Evolutionary conservation across 1,140 invertebrate species (phyloP).

Genomic region (Leucophenga varia): DNA sequence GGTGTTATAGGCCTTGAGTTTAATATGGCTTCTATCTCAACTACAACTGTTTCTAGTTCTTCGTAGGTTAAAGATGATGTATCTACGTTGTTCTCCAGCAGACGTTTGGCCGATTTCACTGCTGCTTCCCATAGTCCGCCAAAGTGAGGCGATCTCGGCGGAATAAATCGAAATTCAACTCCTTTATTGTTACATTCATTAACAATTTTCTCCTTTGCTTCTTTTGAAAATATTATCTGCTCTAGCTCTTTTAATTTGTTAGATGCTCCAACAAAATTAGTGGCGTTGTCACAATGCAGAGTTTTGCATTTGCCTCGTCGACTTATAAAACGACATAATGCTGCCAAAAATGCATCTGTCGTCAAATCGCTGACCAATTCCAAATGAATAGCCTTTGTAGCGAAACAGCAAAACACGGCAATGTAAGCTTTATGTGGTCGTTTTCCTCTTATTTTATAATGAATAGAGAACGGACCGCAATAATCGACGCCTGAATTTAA

Average conservation of each 20-base stretch:
- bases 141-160: slow-evolving; percentile 16
- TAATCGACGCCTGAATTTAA: slow-evolving; percentile 39
- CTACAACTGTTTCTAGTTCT: too few relatives aligned
- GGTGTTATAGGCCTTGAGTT: too few relatives aligned
- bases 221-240: neutral
- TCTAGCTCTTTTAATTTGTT: slow-evolving; percentile 15
- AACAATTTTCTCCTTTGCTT: neutral
- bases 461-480: slow-evolving; percentile 37
- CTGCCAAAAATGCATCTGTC: slow-evolving; percentile 28
- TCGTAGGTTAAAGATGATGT: too few relatives aligned
- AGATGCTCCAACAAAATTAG: slow-evolving; percentile 26
- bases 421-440: slow-evolving; percentile 18
- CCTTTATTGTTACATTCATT: slow-evolving; percentile 5
- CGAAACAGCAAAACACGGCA: slow-evolving; percentile 32
- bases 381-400: slow-evolving; percentile 36
- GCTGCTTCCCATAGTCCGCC: too few relatives aligned
- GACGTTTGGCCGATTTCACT: too few relatives aligned
- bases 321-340: slow-evolving; percentile 15
- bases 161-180: slow-evolving; percentile 31
- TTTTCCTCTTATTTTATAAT: slow-evolving; percentile 2
- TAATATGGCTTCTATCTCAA: too few relatives aligned
- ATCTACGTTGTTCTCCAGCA: too few relatives aligned
- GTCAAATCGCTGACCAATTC: slow-evolving; percentile 41
- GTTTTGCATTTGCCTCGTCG: slow-evolving; percentile 28
- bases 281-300: slow-evolving; percentile 22